These are phyloP conservation scores for Kradibia gibbosae DNA, from an alignment of 1,140 invertebrate genomes.

Conservation along the genomic window DNA sequence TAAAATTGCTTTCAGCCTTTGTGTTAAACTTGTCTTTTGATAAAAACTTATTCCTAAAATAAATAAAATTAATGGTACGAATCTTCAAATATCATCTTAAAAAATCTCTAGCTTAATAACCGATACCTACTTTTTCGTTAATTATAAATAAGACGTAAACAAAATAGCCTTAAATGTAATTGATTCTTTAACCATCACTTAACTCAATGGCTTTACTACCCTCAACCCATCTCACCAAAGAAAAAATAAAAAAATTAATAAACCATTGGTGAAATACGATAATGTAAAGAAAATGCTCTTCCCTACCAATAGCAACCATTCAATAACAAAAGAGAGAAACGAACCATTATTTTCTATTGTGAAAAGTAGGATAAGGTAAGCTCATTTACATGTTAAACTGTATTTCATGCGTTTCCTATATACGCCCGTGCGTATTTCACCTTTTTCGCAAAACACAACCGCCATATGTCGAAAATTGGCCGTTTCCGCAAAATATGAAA, in stretches of 20 bases:
- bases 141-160: too few relatives aligned
- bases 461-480: conserved; percentile 57
- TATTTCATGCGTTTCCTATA: not conserved
- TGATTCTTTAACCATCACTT: too few relatives aligned
- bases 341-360: not conserved
- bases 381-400: not conserved
- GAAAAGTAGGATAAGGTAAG: not conserved
- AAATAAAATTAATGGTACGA: too few relatives aligned
- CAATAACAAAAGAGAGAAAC: too few relatives aligned
- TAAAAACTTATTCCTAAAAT: too few relatives aligned
- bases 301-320: not conserved
- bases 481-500: conserved; percentile 55
- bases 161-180: too few relatives aligned
- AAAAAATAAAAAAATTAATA: not conserved
- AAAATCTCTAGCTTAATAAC: too few relatives aligned
- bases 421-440: not conserved
- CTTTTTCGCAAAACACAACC: not conserved
- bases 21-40: too few relatives aligned
- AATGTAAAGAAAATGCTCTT: not conserved
- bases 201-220: not conserved
- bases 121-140: too few relatives aligned
- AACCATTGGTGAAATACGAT: not conserved
- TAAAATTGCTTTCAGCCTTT: too few relatives aligned
- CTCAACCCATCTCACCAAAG: not conserved
- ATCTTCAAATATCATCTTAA: too few relatives aligned